Evolutionary conservation across 2,113 vertebrate genomes (phyloP), one percentile per base, ranked within the genome.

Genomic region (Indicator maculatus): DNA sequence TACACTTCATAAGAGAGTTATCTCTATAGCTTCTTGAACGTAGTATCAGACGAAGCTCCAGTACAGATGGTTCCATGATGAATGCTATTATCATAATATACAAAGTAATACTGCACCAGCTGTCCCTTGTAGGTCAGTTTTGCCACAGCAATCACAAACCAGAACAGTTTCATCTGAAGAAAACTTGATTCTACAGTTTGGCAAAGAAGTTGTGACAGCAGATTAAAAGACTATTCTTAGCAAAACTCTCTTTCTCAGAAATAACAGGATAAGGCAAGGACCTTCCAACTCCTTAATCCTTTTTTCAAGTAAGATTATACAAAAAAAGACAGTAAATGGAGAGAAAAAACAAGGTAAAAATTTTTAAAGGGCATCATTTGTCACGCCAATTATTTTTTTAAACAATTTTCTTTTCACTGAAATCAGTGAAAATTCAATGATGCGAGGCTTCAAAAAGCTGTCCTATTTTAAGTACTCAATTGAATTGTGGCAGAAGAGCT

Each of bases 191-290:
- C 61, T 61, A 30, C 23, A 74, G 33, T 87, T 90, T 70, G 30
- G 28, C 41, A 75, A 72, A 87, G 73, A 89, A 81, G 50, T 55
- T 86, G 31, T 36, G 45, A 88, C 59, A 94, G 63, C 59, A 90
- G 85, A 94, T 90, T 95, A 94, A 76, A 85, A 83, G 59, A 45
- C 74, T 95, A 92, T 83, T 95, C 72, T 90, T 88, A 94, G 93
- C 9, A 89, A 94, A 94, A 78, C 16, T 86, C 55, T 73, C 60
- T 41, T 87, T 96, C 93, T 69, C 86, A 88, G 58, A 90, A 92
- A 95, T 86, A 96, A 94, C 2, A 83, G 71, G 86, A 85, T 93
- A 86, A 93, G 18, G 45, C 76, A 89, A 88, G 61, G 50, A 83
- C 85, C 69, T 89, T 88, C 16, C 53, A 78, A 95, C 75, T 81